A percentile compares a stretch with the other conserved stretches of the same genome.
Evolutionary conservation across 64 coral and sea anemone genomes (phyloP).

Genomic region (Acropora yongei): DNA sequence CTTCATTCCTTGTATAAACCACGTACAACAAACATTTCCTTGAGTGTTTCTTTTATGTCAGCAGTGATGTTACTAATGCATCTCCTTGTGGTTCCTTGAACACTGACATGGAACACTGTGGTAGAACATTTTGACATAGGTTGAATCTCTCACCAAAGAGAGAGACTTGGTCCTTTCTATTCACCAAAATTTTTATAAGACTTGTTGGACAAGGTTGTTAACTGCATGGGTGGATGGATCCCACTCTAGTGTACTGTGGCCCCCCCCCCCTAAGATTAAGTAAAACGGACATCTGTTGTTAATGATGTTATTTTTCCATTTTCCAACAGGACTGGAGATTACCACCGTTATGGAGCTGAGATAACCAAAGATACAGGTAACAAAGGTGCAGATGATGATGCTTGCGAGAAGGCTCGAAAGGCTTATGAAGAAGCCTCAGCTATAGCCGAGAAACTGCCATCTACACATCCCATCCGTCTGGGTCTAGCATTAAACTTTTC

Average conservation of each 20-base stretch:
- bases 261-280: too few relatives aligned
- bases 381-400: too few relatives aligned
- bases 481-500: slow-evolving; percentile 89
- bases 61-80: not conserved
- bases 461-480: slow-evolving; percentile 82
- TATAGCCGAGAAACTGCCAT: not conserved
- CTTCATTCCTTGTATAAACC: not conserved
- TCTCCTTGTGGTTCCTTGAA: too few relatives aligned
- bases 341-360: slow-evolving; percentile 85
- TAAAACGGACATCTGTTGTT: too few relatives aligned
- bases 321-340: slow-evolving; percentile 79
- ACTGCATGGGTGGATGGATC: too few relatives aligned
- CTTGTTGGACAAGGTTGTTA: too few relatives aligned
- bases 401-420: slow-evolving; percentile 4
- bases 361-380: slow-evolving; percentile 22
- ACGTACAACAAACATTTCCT: not conserved
- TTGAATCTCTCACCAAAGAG: too few relatives aligned
- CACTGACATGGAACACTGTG: too few relatives aligned
- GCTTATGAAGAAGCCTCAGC: slow-evolving; percentile 66
- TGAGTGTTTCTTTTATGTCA: not conserved
- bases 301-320: not conserved
- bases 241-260: too few relatives aligned
- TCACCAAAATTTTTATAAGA: too few relatives aligned
- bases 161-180: too few relatives aligned
- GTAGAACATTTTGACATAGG: too few relatives aligned